Percentiles rank a stretch among this genome's conserved stretches.
These are phyloP conservation scores for Dasypogon diadema DNA, from an alignment of 2,888 invertebrate species.

Conservation along the genomic window DNA sequence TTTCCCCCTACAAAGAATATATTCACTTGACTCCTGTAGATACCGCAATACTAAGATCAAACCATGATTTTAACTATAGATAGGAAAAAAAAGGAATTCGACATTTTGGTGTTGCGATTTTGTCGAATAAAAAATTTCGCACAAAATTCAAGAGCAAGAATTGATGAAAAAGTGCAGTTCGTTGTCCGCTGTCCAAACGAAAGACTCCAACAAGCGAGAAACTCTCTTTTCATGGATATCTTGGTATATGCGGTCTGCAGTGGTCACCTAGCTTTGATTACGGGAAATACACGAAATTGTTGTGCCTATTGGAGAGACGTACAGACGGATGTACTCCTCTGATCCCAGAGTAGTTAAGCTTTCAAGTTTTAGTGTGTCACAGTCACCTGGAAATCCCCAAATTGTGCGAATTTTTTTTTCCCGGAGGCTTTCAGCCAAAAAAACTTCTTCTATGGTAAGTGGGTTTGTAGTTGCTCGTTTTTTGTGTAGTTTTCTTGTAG, in stretches of 20 bases:
- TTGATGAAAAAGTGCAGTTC: constrained; percentile 3
- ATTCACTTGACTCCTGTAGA: not conserved
- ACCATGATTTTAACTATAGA: not conserved
- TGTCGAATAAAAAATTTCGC: not conserved
- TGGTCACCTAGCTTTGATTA: constrained; percentile 3
- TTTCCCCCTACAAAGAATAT: not conserved
- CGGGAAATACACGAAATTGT: constrained; percentile 4
- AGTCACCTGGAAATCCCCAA: constrained; percentile 13
- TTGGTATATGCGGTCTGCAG: not conserved
- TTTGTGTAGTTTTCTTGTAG: not conserved
- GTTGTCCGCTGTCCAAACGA: constrained; percentile 10
- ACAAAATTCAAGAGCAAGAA: constrained; percentile 6
- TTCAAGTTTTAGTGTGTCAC: not conserved
- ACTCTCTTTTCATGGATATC: not conserved
- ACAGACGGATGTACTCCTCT: too few relatives aligned
- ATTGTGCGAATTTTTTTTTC: not conserved
- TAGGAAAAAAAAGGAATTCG: too few relatives aligned
- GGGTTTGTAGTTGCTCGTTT: too few relatives aligned
- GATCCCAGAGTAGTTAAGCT: too few relatives aligned
- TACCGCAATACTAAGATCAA: constrained; percentile 18
- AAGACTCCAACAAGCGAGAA: constrained; percentile 28
- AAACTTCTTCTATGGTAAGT: constrained; percentile 8
- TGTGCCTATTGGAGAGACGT: not conserved
- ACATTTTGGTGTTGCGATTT: too few relatives aligned
- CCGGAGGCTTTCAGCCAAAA: not conserved